These are phyloP conservation scores for Chironomus riparius DNA, from an alignment of 2,888 invertebrate genomes.

Conservation along the genomic window DNA sequence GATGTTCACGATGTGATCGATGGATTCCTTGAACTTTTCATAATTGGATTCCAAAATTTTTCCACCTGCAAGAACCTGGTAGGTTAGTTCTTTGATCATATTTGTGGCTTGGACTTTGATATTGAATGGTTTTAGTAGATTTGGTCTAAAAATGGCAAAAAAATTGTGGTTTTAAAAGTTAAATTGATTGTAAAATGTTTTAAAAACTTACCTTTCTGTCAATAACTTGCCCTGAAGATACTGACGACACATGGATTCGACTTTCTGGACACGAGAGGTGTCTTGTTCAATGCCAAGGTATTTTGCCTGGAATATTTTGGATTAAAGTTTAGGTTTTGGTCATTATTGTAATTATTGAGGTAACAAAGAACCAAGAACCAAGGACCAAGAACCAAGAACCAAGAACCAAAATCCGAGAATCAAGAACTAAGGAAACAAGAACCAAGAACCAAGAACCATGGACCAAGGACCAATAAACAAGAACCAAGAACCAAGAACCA, in stretches of 20 bases:
- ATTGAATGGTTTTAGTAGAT: slow-evolving; percentile 59
- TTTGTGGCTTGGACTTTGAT: slow-evolving; percentile 66
- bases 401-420: no score
- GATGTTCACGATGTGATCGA: slow-evolving; percentile 52
- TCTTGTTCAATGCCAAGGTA: slow-evolving; percentile 66
- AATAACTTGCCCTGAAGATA: slow-evolving; percentile 49
- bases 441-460: no score
- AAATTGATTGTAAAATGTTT: slow-evolving; percentile 32
- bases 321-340: no score
- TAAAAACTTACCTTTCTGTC: slow-evolving; percentile 44
- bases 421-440: no score
- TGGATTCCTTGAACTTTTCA: slow-evolving; percentile 28
- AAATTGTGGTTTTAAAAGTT: slow-evolving; percentile 7
- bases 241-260: slow-evolving; percentile 54
- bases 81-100: slow-evolving; percentile 63
- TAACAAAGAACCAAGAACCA: no score
- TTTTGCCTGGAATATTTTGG: slow-evolving; percentile 49
- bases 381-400: no score
- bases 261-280: slow-evolving; percentile 60
- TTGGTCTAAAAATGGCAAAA: slow-evolving; percentile 41
- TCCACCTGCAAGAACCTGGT: slow-evolving; percentile 73
- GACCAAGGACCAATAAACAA: no score
- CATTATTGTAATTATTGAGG: no score
- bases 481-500: no score
- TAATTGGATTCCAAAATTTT: slow-evolving; percentile 64